Evolutionary conservation across 1,140 invertebrate species (phyloP), one percentile per base, ranked within the genome.

Genomic region (Pollicipes pollicipes): DNA sequence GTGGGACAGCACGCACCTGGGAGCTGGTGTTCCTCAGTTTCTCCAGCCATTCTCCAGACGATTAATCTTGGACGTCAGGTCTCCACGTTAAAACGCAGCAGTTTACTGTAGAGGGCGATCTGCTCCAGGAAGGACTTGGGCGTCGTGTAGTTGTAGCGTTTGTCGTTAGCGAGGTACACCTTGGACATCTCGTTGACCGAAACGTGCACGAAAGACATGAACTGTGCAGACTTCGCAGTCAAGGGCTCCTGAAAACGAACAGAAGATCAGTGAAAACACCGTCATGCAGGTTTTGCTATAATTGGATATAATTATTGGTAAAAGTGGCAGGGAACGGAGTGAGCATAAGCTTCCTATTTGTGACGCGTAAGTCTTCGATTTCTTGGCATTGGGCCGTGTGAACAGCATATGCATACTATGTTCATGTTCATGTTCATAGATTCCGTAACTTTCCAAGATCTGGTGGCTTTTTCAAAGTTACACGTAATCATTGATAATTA

Each of bases 91-190:
- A 87, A 84, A 73, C 86, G 85, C 8, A 98, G 83, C 30, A 97
- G 80, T 78, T 93, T 93, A 0, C 87, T 85, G 78, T 97, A 98
- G 24, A 97, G 82, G 77, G 88, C 90, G 69, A 98, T 97, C 83
- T 97, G 93, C 79, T 97, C 95, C 37, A 98, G 80, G 81, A 94
- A 98, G 74, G 91, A 95, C 80, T 97, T 98, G 1, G 95, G 95
- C 16, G 95, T 98, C 0, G 94, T 97, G 77, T 97, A 97, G 80
- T 97, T 97, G 78, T 94, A 96, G 58, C 95, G 85, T 68, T 91
- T 84, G 76, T 97, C 95, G 78, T 92, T 95, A 69, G 86, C 83
- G 64, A 96, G 82, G 78, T 95, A 97, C 16, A 73, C 31, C 17
- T 73, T 87, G 68, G 92, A 95, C 73, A 90, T 91, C 69, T 88